Conservation (phyloP, 1,140 invertebrate genomes). For the Caenorhabditis remanei region DNA sequence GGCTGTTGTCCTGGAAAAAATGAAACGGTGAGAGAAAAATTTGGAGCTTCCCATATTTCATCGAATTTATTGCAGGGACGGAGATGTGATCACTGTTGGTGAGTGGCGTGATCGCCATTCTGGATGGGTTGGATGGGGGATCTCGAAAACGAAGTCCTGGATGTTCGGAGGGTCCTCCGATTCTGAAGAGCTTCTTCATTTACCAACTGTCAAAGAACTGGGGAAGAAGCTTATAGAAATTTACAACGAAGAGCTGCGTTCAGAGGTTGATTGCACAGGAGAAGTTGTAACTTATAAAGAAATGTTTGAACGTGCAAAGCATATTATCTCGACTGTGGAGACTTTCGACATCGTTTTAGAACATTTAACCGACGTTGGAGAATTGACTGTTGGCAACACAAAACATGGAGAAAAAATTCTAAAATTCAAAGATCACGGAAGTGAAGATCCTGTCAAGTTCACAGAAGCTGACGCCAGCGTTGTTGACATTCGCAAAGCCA, state of each 20-base stretch:
- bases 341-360: conserved; percentile 75
- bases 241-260: conserved; percentile 68
- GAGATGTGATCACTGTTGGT: conserved; percentile 58
- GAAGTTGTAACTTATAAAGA: conserved; percentile 75
- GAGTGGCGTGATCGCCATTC: conserved; percentile 66
- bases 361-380: conserved; percentile 69
- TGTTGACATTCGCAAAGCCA: conserved; percentile 71
- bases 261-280: conserved; percentile 72
- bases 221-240: conserved; percentile 69
- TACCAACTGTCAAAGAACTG: conserved; percentile 69
- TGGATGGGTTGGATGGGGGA: conserved; percentile 71
- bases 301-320: conserved; percentile 61
- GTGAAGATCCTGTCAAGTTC: conserved; percentile 71
- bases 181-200: conserved; percentile 68
- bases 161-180: conserved; percentile 56
- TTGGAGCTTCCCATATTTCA: not conserved
- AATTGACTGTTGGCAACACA: conserved; percentile 71
- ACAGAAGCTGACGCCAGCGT: conserved; percentile 75
- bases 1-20: conserved; percentile 61
- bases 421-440: conserved; percentile 72
- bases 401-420: conserved; percentile 72
- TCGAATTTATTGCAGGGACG: conserved; percentile 59
- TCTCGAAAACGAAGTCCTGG: conserved; percentile 63
- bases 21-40: conserved; percentile 22
- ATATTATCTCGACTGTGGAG: conserved; percentile 64